Conservation (phyloP, 1,140 invertebrate species). For the Pantala flavescens region DNA sequence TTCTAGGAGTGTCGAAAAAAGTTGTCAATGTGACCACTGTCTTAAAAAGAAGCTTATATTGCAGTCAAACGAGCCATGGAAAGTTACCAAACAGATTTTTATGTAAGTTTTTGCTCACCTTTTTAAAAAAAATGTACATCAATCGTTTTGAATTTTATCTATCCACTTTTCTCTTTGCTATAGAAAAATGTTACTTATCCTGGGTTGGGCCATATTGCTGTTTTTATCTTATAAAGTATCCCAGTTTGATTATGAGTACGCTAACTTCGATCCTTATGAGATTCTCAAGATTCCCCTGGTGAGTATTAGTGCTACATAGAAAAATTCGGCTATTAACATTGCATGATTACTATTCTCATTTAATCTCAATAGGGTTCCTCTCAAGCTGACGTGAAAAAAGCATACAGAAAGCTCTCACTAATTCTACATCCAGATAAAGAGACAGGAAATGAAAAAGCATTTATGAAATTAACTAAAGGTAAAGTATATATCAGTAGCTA, state of each 20-base stretch:
- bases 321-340: not conserved
- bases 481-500: constrained; percentile 35
- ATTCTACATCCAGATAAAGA: constrained; percentile 96
- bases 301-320: constrained; percentile 29
- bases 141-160: constrained; percentile 32
- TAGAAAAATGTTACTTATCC: constrained; percentile 57
- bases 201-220: constrained; percentile 80
- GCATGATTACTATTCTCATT: constrained; percentile 12
- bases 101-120: constrained; percentile 31
- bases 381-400: constrained; percentile 84
- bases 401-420: constrained; percentile 86
- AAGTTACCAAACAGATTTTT: constrained; percentile 57
- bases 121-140: not conserved
- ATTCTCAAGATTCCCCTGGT: constrained; percentile 82
- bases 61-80: constrained; percentile 75
- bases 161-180: constrained; percentile 27
- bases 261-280: constrained; percentile 97
- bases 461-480: constrained; percentile 97
- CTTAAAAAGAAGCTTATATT: constrained; percentile 71
- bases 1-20: constrained; percentile 56
- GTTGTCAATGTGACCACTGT: constrained; percentile 83
- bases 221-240: constrained; percentile 92
- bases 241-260: constrained; percentile 94
- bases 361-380: constrained; percentile 54
- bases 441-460: constrained; percentile 92